Conservation (phyloP, 2,113 vertebrate genomes). For the Scolopax mira region DNA sequence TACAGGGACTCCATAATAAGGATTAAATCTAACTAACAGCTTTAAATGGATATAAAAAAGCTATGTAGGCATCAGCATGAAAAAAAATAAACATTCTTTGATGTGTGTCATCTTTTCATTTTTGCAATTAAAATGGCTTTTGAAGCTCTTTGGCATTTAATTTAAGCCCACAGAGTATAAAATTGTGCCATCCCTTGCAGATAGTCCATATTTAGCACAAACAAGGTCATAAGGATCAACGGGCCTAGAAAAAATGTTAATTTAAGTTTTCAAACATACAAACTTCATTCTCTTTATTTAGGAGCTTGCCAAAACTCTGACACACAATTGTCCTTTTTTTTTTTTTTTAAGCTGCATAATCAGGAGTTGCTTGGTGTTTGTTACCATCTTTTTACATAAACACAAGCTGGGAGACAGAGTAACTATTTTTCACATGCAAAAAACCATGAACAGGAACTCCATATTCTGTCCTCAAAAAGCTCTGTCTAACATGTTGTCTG, state of each 20-base stretch:
- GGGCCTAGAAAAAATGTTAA: constrained; percentile 47
- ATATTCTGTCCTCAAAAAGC: not conserved
- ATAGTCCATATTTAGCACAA: constrained; percentile 69
- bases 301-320: constrained; percentile 7
- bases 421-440: not conserved
- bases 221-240: constrained; percentile 61
- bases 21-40: constrained; percentile 38
- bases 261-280: constrained; percentile 54
- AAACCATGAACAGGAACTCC: not conserved
- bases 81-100: constrained; percentile 66
- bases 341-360: not conserved
- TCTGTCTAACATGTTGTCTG: not conserved
- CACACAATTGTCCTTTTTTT: not conserved
- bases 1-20: constrained; percentile 8
- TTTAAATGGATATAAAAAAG: constrained; percentile 60
- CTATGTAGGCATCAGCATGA: constrained; percentile 22
- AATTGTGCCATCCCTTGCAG: constrained; percentile 55
- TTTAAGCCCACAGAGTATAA: constrained; percentile 66
- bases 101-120: constrained; percentile 70
- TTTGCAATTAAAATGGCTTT: constrained; percentile 74
- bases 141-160: constrained; percentile 70
- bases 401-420: not conserved
- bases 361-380: not conserved
- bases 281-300: constrained; percentile 37
- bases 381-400: not conserved